A percentile compares a stretch with the other conserved stretches of the same genome.
phyloP scores from a whole-genome alignment of 2,888 invertebrate species.

The Sinhomidia bicolor region DNA sequence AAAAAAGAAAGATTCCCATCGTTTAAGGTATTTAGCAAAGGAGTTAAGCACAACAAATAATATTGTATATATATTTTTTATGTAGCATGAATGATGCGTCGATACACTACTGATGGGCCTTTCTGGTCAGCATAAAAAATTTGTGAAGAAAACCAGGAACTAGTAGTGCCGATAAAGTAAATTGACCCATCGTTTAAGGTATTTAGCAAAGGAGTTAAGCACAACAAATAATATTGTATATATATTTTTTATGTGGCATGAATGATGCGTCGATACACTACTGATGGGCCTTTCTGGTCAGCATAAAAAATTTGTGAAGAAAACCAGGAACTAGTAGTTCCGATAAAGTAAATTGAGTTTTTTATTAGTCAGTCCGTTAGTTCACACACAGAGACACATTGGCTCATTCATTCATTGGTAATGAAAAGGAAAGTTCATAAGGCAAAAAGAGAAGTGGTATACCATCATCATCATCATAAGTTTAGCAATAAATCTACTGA shows the following conservation, averaged over 20 bases:
- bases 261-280: no score
- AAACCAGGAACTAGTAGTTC: conserved; percentile 37
- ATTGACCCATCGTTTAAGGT: no score
- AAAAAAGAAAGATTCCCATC: conserved; percentile 51
- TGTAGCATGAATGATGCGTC: no score
- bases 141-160: conserved; percentile 62
- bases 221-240: not conserved
- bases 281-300: conserved; percentile 49
- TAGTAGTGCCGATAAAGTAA: not conserved
- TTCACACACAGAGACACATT: conserved; percentile 41
- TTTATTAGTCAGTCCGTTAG: conserved; percentile 8
- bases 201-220: conserved; percentile 32
- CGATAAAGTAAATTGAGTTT: conserved; percentile 36
- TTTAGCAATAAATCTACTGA: conserved; percentile 79
- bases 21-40: conserved; percentile 62
- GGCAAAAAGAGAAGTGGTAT: conserved; percentile 37
- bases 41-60: no score
- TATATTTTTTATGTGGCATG: no score
- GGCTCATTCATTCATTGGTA: conserved; percentile 8
- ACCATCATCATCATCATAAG: conserved; percentile 74
- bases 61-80: no score
- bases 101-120: no score
- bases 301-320: conserved; percentile 66
- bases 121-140: conserved; percentile 66
- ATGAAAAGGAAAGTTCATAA: conserved; percentile 48